These are phyloP conservation scores for Mesembrinibis cayennensis DNA, from an alignment of 2,113 vertebrate genomes.

Conservation along the genomic window DNA sequence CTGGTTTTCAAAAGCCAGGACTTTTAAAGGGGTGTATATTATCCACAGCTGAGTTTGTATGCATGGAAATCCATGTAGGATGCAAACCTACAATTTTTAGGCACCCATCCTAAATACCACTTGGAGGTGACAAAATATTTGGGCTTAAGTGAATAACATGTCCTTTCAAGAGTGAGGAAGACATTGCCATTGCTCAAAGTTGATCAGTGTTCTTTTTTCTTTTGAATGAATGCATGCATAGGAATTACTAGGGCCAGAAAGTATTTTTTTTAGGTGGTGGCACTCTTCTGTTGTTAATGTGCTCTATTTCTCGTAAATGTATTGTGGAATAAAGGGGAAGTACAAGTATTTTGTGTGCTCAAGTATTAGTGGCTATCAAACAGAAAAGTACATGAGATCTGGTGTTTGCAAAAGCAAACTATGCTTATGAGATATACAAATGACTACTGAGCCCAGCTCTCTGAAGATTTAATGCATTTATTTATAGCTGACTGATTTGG, in stretches of 20 bases:
- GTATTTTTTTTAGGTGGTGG: neutral
- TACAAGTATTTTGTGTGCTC: neutral
- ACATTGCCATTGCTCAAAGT: neutral
- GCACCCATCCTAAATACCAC: neutral
- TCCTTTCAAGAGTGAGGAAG: neutral
- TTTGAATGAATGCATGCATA: neutral
- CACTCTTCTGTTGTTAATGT: neutral
- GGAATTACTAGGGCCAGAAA: neutral
- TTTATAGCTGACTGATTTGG: slow-evolving; percentile 40
- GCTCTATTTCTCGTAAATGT: neutral
- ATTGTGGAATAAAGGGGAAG: neutral
- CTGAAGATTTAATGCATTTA: slow-evolving; percentile 31
- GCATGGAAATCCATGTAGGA: neutral
- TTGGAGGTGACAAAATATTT: neutral
- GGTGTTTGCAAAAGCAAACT: neutral
- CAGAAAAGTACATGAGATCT: neutral
- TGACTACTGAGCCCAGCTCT: neutral
- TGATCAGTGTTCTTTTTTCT: neutral
- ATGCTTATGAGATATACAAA: neutral
- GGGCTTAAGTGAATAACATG: neutral
- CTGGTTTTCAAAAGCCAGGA: too few species aligned
- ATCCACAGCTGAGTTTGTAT: neutral
- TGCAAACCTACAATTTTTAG: neutral
- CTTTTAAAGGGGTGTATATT: too few species aligned
- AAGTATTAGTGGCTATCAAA: neutral